Percentiles rank a stretch among this genome's conserved stretches.
These are phyloP conservation scores for Leptodactylus fallax DNA, from an alignment of 2,797 vertebrate species.

Conservation along the genomic window DNA sequence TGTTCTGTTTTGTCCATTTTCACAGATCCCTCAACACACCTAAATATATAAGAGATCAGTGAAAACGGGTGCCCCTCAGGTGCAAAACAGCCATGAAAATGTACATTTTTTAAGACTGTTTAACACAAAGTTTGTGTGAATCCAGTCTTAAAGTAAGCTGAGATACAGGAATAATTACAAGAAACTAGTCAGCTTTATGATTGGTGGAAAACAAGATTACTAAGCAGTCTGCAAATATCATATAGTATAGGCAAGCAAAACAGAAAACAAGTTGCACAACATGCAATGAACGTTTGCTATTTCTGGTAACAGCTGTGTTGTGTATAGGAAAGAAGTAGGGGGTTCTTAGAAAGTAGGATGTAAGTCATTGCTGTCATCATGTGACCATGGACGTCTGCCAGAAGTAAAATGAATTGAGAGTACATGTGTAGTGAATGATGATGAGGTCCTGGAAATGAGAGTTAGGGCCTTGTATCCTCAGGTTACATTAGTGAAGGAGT, in stretches of 20 bases:
- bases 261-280: constrained; percentile 34
- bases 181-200: background rate
- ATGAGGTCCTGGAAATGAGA: background rate
- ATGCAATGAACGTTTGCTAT: background rate
- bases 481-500: no score
- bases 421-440: constrained; percentile 4
- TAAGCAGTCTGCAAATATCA: background rate
- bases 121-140: no score
- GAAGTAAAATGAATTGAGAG: background rate
- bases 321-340: background rate
- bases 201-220: background rate
- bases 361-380: constrained; percentile 15
- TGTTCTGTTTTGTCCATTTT: no score
- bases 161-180: background rate
- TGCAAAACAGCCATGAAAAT: no score
- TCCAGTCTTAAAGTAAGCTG: no score
- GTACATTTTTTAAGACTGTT: no score
- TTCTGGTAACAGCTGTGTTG: constrained; percentile 15
- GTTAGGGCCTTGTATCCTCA: no score
- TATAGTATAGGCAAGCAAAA: background rate
- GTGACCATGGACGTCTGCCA: constrained; percentile 17
- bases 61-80: no score
- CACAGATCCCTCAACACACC: no score
- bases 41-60: no score
- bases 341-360: constrained; percentile 32